A percentile compares a stretch with the other conserved stretches of the same genome.
phyloP scores from a whole-genome alignment of 1,140 invertebrate genomes.

The Formica exsecta region DNA sequence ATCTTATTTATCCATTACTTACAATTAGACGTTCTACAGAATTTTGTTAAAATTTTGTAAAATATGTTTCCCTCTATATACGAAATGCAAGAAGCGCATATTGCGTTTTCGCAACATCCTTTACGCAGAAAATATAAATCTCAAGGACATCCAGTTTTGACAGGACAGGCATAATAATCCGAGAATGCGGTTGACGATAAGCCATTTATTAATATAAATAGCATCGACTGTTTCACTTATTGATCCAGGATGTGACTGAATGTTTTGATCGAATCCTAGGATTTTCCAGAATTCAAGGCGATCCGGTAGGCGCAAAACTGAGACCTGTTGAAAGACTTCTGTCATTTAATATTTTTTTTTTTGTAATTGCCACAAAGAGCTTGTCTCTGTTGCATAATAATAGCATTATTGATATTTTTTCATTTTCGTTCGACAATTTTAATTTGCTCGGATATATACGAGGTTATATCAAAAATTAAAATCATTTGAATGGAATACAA shows the following conservation, averaged over 20 bases:
- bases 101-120: neutral
- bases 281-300: conserved; percentile 36
- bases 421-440: neutral
- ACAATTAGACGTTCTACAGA: neutral
- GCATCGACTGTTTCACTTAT: neutral
- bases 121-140: conserved; percentile 12
- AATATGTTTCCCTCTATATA: neutral
- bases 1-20: neutral
- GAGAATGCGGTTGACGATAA: neutral
- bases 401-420: neutral
- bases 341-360: neutral
- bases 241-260: conserved; percentile 27
- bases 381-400: neutral
- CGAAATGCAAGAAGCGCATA: neutral
- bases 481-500: conserved; percentile 19
- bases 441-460: neutral
- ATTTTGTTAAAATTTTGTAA: neutral
- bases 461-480: conserved; percentile 1
- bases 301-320: conserved; percentile 18
- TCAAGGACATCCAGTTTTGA: conserved; percentile 52
- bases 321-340: conserved; percentile 22
- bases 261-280: conserved; percentile 7
- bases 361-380: neutral
- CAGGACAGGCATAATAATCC: neutral
- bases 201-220: conserved; percentile 24